Evolutionary conservation across 2,113 vertebrate genomes (phyloP).

Genomic region (Phyllostomus discolor): DNA sequence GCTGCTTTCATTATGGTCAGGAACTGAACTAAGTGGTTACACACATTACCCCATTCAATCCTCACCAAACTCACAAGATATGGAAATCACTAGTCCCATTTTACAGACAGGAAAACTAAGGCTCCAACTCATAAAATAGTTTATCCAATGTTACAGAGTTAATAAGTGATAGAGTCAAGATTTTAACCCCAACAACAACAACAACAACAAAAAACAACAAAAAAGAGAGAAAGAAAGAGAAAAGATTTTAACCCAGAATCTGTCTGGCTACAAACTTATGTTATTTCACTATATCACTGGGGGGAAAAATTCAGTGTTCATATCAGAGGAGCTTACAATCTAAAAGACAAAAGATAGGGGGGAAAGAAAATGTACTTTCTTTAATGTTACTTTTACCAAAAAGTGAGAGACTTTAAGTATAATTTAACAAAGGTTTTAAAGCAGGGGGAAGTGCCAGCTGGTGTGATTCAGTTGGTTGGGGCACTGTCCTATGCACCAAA

Average conservation of each 20-base stretch:
- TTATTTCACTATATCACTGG: background rate
- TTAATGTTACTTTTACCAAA: background rate
- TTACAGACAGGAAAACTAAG: background rate
- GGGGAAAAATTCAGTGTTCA: background rate
- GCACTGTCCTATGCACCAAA: no score
- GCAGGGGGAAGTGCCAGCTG: background rate
- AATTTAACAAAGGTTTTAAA: background rate
- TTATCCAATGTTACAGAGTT: background rate
- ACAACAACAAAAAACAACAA: background rate
- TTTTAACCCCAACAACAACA: background rate
- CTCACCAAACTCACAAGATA: background rate
- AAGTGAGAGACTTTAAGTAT: background rate
- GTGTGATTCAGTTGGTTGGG: no score
- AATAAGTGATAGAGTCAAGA: background rate
- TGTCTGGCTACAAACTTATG: background rate
- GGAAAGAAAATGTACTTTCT: background rate
- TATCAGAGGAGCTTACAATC: background rate
- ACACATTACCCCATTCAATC: no score
- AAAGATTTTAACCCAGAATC: background rate
- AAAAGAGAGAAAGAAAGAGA: background rate
- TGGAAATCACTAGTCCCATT: background rate
- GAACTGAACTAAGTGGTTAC: background rate
- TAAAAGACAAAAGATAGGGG: background rate
- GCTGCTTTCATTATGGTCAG: background rate
- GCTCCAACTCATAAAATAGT: background rate